Evolutionary conservation across 2,888 invertebrate genomes (phyloP).

Genomic region (Coelopa pilipes): DNA sequence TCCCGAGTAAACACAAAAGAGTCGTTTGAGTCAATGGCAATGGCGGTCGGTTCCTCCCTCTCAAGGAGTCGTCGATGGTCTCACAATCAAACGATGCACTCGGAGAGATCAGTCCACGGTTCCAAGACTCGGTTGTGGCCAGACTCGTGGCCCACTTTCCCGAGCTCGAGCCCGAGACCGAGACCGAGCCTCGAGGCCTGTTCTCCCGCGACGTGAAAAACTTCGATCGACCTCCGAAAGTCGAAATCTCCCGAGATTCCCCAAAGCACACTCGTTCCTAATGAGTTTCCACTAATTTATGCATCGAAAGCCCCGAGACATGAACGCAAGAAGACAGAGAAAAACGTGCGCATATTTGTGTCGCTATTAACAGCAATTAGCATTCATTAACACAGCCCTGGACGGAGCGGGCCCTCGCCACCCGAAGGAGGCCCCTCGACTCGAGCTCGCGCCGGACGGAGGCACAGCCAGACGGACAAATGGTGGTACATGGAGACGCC

Average conservation of each 20-base stretch:
- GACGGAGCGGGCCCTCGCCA: neutral
- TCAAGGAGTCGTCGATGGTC: no score
- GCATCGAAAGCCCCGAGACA: neutral
- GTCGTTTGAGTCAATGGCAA: no score
- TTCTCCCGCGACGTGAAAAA: no score
- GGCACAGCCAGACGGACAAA: constrained; percentile 61
- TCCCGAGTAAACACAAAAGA: no score
- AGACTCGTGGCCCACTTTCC: no score
- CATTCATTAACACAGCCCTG: constrained; percentile 23
- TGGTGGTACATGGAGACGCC: constrained; percentile 40
- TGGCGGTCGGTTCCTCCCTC: no score
- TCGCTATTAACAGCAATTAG: constrained; percentile 14
- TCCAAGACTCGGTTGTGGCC: no score
- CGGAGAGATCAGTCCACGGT: no score
- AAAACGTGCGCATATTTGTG: constrained; percentile 11
- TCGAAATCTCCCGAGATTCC: neutral
- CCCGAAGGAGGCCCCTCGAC: no score
- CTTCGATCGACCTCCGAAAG: neutral
- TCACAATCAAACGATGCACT: no score
- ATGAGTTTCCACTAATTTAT: neutral
- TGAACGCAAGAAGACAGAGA: neutral
- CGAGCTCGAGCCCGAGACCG: no score
- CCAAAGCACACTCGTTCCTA: neutral
- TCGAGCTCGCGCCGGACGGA: constrained; percentile 28
- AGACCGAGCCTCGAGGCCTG: no score